A percentile compares a stretch with the other conserved stretches of the same genome.
phyloP scores from a whole-genome alignment of 2,888 invertebrate genomes.

The Dryococelus australis region DNA sequence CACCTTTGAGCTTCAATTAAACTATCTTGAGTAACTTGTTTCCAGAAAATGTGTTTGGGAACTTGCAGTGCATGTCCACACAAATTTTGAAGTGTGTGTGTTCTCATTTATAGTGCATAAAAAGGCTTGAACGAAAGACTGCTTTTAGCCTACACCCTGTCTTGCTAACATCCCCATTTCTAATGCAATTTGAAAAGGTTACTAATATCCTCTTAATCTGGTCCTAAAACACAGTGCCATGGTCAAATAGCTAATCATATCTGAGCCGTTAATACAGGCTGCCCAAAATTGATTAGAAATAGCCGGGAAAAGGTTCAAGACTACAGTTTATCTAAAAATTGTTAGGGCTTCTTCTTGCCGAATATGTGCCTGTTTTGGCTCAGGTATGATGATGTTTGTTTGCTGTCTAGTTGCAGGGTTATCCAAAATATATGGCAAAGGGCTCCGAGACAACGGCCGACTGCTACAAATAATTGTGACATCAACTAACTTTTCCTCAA shows the following conservation, averaged over 20 bases:
- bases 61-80: neutral
- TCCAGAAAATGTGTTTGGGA: neutral
- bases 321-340: conserved; percentile 27
- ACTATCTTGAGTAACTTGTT: neutral
- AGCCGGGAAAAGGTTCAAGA: conserved; percentile 53
- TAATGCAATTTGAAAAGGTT: neutral
- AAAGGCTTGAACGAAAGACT: neutral
- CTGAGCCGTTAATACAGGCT: conserved; percentile 63
- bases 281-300: conserved; percentile 52
- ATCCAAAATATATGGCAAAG: conserved; percentile 58
- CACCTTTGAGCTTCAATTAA: conserved; percentile 18
- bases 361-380: conserved; percentile 58
- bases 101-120: neutral
- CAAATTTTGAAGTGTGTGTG: neutral
- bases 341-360: conserved; percentile 33
- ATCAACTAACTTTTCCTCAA: conserved; percentile 46
- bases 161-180: neutral
- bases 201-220: neutral
- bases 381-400: conserved; percentile 63
- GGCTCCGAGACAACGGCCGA: conserved; percentile 44
- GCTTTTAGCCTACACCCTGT: neutral
- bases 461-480: conserved; percentile 38
- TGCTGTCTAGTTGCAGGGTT: conserved; percentile 63
- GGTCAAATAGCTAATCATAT: conserved; percentile 69
- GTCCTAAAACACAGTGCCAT: conserved; percentile 61